Conservation (phyloP, 2,888 invertebrate species). For the Spicauda simplicius region DNA sequence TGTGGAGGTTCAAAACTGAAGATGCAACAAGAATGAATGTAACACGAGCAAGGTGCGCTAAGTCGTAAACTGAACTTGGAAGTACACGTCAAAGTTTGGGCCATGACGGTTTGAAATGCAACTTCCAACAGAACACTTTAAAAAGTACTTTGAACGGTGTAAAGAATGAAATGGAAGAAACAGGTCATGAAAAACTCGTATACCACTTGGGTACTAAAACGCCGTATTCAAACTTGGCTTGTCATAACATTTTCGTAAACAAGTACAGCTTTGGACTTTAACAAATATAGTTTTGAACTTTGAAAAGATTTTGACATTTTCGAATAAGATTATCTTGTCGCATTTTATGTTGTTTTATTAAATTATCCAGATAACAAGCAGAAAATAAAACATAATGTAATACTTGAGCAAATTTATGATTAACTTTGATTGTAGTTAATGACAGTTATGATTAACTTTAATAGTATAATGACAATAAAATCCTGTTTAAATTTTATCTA, state of each 20-base stretch:
- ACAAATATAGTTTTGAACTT: background rate
- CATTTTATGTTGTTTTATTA: no score
- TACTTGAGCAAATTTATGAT: no score
- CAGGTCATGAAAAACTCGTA: constrained; percentile 21
- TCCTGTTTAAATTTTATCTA: no score
- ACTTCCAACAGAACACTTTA: constrained; percentile 51
- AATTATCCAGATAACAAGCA: no score
- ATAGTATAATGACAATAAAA: no score
- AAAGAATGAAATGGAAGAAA: constrained; percentile 18
- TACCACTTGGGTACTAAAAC: background rate
- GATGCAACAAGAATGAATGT: background rate
- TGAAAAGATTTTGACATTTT: no score
- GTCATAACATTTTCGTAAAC: background rate
- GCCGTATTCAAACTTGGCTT: constrained; percentile 10
- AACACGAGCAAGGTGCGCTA: constrained; percentile 2
- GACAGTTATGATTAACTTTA: no score
- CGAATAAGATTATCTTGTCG: no score
- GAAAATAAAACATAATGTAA: no score
- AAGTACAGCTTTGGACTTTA: background rate
- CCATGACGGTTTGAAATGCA: constrained; percentile 52
- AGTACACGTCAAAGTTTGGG: constrained; percentile 20
- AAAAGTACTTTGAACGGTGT: constrained; percentile 43
- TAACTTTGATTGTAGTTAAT: no score
- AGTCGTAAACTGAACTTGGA: constrained; percentile 13
- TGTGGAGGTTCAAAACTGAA: no score